Evolutionary conservation across 2,113 vertebrate species (phyloP).

Genomic region (Phalacrocorax brasilianus): DNA sequence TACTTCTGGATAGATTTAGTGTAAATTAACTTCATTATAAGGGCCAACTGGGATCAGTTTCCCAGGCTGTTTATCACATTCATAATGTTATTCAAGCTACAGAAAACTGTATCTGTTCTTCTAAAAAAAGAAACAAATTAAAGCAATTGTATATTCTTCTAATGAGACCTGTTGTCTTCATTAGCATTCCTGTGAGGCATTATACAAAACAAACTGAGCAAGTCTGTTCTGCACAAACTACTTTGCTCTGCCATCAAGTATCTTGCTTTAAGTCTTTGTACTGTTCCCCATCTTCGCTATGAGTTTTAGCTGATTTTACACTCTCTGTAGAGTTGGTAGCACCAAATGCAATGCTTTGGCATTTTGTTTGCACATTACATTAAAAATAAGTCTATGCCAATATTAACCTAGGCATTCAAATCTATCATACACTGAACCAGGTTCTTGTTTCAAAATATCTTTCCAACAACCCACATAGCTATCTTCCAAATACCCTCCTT

Average conservation of each 20-base stretch:
- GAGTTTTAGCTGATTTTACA: neutral
- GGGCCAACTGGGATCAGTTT: neutral
- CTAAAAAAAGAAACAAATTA: neutral
- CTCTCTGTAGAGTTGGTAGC: neutral
- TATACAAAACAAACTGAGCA: neutral
- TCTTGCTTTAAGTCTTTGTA: neutral
- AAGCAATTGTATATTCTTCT: neutral
- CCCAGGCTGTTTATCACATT: neutral
- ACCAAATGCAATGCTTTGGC: neutral
- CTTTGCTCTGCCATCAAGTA: neutral
- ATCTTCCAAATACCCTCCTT: neutral
- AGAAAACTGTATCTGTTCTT: neutral
- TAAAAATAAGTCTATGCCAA: neutral
- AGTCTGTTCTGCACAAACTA: neutral
- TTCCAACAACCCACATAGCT: neutral
- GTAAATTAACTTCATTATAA: neutral
- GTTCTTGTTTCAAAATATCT: neutral
- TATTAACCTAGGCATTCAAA: neutral
- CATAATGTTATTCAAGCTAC: neutral
- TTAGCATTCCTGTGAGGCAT: neutral
- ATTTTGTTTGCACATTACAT: neutral
- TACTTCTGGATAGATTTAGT: neutral
- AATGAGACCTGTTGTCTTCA: neutral
- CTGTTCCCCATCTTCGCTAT: neutral
- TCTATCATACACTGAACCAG: neutral